Percentiles rank a stretch among this genome's conserved stretches.
Conservation (phyloP, 2,113 vertebrate genomes). For the Phoenicopterus ruber region DNA sequence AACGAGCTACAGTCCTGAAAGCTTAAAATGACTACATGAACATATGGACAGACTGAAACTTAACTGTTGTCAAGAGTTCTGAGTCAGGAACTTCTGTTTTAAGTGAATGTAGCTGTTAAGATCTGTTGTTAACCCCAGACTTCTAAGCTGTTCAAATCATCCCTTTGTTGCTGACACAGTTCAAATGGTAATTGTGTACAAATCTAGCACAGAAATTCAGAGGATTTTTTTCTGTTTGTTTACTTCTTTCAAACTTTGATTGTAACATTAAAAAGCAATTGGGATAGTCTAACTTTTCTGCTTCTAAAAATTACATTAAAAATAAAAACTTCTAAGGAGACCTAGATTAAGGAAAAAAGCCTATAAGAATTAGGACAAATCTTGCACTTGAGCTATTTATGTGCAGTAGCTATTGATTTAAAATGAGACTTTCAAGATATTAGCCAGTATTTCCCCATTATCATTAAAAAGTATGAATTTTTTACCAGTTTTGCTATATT, state of each 20-base stretch:
- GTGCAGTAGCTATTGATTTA: not conserved
- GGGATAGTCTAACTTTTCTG: not conserved
- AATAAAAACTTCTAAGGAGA: not conserved
- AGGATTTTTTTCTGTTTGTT: not conserved
- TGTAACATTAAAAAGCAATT: not conserved
- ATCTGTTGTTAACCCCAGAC: not conserved
- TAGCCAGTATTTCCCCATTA: not conserved
- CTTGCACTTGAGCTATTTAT: not conserved
- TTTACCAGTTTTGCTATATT: not conserved
- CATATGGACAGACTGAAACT: not conserved
- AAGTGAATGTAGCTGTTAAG: not conserved
- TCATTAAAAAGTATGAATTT: not conserved
- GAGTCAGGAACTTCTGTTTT: not conserved
- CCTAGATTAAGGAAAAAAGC: not conserved
- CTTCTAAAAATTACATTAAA: not conserved
- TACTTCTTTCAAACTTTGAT: not conserved
- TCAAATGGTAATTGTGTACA: not conserved
- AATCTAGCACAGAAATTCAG: not conserved
- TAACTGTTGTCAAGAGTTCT: not conserved
- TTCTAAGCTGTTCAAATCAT: not conserved
- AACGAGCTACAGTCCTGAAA: not conserved
- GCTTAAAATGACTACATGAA: not conserved
- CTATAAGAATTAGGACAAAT: rapidly evolving
- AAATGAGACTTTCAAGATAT: not conserved
- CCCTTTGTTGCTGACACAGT: not conserved